phyloP scores from a whole-genome alignment of 2,113 vertebrate genomes.

The Zootoca vivipara region DNA sequence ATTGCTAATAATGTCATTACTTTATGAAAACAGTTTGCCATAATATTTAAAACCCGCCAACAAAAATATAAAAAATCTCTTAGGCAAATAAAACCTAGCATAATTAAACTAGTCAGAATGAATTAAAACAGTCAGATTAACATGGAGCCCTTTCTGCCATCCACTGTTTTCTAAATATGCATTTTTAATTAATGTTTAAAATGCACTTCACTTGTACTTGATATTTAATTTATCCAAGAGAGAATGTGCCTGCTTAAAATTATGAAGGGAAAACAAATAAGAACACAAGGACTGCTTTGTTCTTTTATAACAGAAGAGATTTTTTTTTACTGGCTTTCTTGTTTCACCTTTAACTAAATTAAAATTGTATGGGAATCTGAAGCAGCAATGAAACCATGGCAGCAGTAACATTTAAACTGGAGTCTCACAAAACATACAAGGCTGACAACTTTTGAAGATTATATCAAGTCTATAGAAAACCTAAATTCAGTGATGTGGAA shows the following conservation, averaged over 20 bases:
- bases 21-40: slow-evolving; percentile 41
- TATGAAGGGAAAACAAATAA: slow-evolving; percentile 42
- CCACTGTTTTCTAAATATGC: slow-evolving; percentile 40
- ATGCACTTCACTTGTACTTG: slow-evolving; percentile 65
- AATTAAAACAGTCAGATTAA: slow-evolving; percentile 64
- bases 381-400: slow-evolving; percentile 33
- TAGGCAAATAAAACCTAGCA: slow-evolving; percentile 29
- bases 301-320: slow-evolving; percentile 56
- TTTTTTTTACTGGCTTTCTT: slow-evolving; percentile 56
- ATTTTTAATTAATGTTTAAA: slow-evolving; percentile 74
- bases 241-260: slow-evolving; percentile 43
- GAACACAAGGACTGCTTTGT: slow-evolving; percentile 49
- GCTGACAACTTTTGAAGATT: slow-evolving; percentile 37
- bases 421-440: slow-evolving; percentile 15
- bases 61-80: slow-evolving; percentile 34
- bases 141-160: slow-evolving; percentile 41
- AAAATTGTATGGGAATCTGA: slow-evolving; percentile 54
- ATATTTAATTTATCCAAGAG: slow-evolving; percentile 72
- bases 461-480: slow-evolving; percentile 49
- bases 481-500: slow-evolving; percentile 44
- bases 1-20: background rate
- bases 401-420: slow-evolving; percentile 37
- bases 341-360: slow-evolving; percentile 62
- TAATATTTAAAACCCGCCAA: slow-evolving; percentile 33
- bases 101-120: slow-evolving; percentile 61